These are phyloP conservation scores for Acanthopagrus latus DNA, from an alignment of 2,797 vertebrate genomes.

Conservation along the genomic window DNA sequence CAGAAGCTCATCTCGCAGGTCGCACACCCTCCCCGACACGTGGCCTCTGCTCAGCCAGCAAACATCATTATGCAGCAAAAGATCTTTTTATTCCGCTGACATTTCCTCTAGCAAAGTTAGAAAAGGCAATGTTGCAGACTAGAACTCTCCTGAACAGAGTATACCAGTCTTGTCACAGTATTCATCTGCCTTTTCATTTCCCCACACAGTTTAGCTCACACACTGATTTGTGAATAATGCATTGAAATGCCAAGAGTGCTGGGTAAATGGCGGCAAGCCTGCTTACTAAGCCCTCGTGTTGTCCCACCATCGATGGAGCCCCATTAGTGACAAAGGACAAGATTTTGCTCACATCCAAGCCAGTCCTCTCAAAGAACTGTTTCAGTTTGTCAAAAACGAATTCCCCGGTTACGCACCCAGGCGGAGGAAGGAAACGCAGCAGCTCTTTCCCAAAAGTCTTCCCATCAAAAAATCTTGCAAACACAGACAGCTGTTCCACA, in stretches of 20 bases:
- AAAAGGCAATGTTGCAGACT: neutral
- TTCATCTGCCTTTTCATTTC: neutral
- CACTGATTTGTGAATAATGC: neutral
- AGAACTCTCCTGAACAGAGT: neutral
- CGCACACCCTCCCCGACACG: neutral
- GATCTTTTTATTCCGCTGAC: neutral
- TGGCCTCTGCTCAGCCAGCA: too few species aligned
- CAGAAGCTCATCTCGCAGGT: neutral
- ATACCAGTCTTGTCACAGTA: neutral
- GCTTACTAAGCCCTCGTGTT: neutral
- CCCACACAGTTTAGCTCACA: neutral
- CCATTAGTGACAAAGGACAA: too few species aligned
- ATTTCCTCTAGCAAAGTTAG: neutral
- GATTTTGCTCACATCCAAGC: neutral
- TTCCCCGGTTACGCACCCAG: too few species aligned
- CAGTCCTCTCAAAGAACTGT: neutral
- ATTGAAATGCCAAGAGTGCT: neutral
- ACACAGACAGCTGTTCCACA: too few species aligned
- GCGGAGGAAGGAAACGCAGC: too few species aligned
- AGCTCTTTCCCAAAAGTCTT: too few species aligned
- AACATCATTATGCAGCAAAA: neutral
- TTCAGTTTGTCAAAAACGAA: neutral
- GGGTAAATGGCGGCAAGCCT: neutral
- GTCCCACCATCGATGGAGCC: neutral
- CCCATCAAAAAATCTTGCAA: too few species aligned